Percentiles rank a stretch among this genome's conserved stretches.
These are phyloP conservation scores for Peromyscus nudipes DNA, from an alignment of 2,797 vertebrate genomes.

Conservation along the genomic window DNA sequence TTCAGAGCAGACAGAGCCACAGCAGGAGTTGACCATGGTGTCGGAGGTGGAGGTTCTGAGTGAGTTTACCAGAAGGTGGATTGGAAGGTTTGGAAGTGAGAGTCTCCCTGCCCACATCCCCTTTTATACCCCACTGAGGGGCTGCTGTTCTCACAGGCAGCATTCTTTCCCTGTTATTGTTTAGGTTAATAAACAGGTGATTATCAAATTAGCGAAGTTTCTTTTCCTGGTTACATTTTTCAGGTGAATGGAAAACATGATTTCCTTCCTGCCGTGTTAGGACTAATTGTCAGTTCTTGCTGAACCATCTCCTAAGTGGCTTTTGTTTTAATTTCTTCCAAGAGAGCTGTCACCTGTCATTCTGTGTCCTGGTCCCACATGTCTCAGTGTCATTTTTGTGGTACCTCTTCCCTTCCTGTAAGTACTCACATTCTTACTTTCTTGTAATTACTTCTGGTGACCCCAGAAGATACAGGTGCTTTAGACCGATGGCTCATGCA, in stretches of 20 bases:
- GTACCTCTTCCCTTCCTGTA: background rate
- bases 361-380: rapidly evolving
- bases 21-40: conserved; percentile 72
- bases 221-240: conserved; percentile 25
- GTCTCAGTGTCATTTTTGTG: background rate
- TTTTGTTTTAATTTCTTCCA: background rate
- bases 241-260: background rate
- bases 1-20: conserved; percentile 29
- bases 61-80: background rate
- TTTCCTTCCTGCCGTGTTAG: background rate
- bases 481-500: background rate
- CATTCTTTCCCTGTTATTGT: background rate
- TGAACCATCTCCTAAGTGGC: background rate
- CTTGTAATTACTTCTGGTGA: background rate
- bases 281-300: background rate
- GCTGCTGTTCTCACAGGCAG: background rate
- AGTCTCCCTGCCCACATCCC: background rate
- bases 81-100: background rate
- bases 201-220: conserved; percentile 48
- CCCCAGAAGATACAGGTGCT: background rate
- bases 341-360: background rate
- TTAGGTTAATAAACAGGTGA: background rate
- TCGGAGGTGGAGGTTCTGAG: background rate
- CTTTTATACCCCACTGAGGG: conserved; percentile 66
- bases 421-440: background rate